Evolutionary conservation across 2,888 invertebrate genomes (phyloP), one percentile per base, ranked within the genome.

Genomic region (Apantesis nais): DNA sequence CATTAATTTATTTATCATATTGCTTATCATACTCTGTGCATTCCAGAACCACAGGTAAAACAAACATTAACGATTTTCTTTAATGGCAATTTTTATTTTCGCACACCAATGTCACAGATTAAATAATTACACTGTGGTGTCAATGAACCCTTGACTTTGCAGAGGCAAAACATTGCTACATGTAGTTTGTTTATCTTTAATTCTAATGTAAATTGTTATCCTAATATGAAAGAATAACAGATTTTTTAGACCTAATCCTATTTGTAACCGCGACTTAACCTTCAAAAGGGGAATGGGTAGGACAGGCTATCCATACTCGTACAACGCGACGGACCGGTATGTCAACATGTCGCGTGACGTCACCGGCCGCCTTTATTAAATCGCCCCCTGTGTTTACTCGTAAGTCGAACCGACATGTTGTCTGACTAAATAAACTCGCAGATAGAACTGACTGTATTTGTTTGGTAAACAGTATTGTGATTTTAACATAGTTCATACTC

Each of bases 181-280:
- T 72, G 65, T 74, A 65, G 75, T 80, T 78, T 80, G 76, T 75
- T 77, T 85, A 78, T 83, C 82, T 77, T 76, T 84, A 80, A 79
- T 87, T 85, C 82, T 87, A 88, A 88, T 88, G 85, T 86, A 85
- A 84, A 88, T 84, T 66, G 65, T 79, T 85, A 83, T 84, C 76
- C 34, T 74, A 68, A 69, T 72, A 76, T 72, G 63, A 4, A 55
- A 74, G 62, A 79, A 81, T 79, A 80, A 79, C 69, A 72, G n/a
- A n/a, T n/a, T n/a, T n/a, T 16, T 25, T 58, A 5, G 4, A 14
- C 14, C 7, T 16, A 29, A 58, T 7, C 58, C 1, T 58, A 29
- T 16, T 58, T 29, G 58, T 29, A 16, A 58, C 16, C 8, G 16
- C 14, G 14, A 58, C 29, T 58, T 58, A 58, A 58, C 58, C 14